These are phyloP conservation scores for Calcarius lapponicus DNA, from an alignment of 2,797 vertebrate genomes.

Conservation along the genomic window DNA sequence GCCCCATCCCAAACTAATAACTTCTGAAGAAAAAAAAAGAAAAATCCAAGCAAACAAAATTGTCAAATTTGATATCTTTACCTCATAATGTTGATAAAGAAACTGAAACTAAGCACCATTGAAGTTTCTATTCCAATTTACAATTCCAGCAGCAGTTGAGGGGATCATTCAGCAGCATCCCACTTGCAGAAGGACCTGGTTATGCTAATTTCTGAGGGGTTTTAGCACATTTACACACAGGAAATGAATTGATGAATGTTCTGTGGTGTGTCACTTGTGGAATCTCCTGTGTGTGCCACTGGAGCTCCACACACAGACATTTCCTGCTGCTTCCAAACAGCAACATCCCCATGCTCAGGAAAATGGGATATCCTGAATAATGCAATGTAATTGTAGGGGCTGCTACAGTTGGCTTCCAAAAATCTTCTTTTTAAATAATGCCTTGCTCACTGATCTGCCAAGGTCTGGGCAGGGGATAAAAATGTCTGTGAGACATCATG, in stretches of 20 bases:
- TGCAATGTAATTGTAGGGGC: background rate
- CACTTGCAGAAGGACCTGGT: background rate
- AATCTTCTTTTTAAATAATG: background rate
- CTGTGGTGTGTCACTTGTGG: background rate
- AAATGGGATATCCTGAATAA: background rate
- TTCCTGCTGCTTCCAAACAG: background rate
- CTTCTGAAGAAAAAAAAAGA: background rate
- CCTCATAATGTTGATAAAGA: slow-evolving; percentile 19
- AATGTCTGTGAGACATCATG: rapidly evolving
- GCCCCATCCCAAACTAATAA: background rate
- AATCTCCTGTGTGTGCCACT: background rate
- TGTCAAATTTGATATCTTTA: slow-evolving; percentile 24
- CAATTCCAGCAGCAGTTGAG: background rate
- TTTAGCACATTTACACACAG: background rate
- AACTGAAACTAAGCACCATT: background rate
- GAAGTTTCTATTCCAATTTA: background rate
- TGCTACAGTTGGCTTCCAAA: background rate
- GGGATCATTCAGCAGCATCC: background rate
- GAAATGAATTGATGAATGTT: background rate
- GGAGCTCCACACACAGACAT: background rate
- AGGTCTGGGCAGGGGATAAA: background rate
- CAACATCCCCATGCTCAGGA: background rate
- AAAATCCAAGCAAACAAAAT: background rate
- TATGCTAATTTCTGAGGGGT: background rate
- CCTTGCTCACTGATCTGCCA: background rate